Evolutionary conservation across 2,888 invertebrate genomes (phyloP).

Genomic region (Mayetiola destructor): DNA sequence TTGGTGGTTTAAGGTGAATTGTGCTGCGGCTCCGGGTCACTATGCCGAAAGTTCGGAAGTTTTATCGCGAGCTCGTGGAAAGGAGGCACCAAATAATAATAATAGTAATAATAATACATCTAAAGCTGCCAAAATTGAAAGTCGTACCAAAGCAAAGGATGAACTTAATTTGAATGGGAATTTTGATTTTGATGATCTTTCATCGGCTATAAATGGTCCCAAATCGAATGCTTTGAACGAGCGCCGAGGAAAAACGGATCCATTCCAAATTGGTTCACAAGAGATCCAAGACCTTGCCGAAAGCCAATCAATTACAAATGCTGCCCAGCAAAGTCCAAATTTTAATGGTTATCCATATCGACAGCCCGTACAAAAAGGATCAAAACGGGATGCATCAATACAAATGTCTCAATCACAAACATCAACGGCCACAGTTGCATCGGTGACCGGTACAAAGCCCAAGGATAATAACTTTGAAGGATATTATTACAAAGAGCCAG

Average conservation of each 20-base stretch:
- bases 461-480: conserved; percentile 24
- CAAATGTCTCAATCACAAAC: conserved; percentile 25
- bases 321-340: conserved; percentile 15
- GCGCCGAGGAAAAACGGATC: neutral
- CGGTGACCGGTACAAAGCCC: neutral
- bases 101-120: neutral
- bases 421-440: conserved; percentile 17
- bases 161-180: conserved; percentile 25
- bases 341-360: conserved; percentile 14
- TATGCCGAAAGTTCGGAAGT: conserved; percentile 74
- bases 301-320: conserved; percentile 51
- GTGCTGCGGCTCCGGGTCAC: conserved; percentile 61
- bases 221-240: neutral
- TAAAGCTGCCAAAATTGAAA: conserved; percentile 16
- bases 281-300: conserved; percentile 63
- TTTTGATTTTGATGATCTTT: conserved; percentile 33
- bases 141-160: conserved; percentile 21
- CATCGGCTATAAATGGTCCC: conserved; percentile 17
- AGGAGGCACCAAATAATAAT: neutral
- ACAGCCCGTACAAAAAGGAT: conserved; percentile 16
- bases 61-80: conserved; percentile 42
- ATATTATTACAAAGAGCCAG: conserved; percentile 22
- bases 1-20: conserved; percentile 91
- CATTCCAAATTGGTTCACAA: conserved; percentile 23
- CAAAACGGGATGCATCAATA: conserved; percentile 17